A percentile compares a stretch with the other conserved stretches of the same genome.
Evolutionary conservation across 2,113 vertebrate genomes (phyloP).

Genomic region (Ammodramus savannarum): DNA sequence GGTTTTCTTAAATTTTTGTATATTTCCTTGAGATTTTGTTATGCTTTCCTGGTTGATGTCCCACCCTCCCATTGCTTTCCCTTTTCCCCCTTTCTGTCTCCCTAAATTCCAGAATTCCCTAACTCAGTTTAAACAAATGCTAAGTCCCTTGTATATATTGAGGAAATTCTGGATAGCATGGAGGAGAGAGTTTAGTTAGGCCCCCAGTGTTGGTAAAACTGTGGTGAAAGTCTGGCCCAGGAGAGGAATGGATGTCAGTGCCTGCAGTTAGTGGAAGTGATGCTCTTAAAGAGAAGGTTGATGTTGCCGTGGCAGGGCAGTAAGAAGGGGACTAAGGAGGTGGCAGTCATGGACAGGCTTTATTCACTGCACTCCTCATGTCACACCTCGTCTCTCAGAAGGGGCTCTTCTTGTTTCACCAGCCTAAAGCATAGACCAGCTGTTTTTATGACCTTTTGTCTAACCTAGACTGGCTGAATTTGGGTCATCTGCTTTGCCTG

Average conservation of each 20-base stretch:
- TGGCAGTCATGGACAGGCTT: background rate
- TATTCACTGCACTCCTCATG: background rate
- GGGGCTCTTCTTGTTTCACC: background rate
- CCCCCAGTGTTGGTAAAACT: background rate
- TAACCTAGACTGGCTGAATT: background rate
- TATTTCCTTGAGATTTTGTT: background rate
- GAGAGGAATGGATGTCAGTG: background rate
- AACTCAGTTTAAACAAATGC: background rate
- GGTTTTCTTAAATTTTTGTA: background rate
- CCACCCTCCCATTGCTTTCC: rapidly evolving
- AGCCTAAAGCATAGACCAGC: background rate
- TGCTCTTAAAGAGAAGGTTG: background rate
- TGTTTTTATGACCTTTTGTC: background rate
- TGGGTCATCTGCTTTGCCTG: background rate
- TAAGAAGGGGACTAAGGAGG: background rate
- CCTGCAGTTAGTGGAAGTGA: background rate
- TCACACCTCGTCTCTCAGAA: background rate
- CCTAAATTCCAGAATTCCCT: background rate
- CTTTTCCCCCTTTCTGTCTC: rapidly evolving
- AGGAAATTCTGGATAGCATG: background rate
- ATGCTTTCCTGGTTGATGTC: background rate
- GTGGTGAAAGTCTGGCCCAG: background rate
- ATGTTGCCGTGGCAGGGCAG: background rate
- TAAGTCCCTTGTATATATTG: background rate
- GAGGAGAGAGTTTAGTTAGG: background rate